A percentile compares a stretch with the other conserved stretches of the same genome.
Conservation (phyloP, 1,140 invertebrate genomes). For the Neodiprion virginianus region DNA sequence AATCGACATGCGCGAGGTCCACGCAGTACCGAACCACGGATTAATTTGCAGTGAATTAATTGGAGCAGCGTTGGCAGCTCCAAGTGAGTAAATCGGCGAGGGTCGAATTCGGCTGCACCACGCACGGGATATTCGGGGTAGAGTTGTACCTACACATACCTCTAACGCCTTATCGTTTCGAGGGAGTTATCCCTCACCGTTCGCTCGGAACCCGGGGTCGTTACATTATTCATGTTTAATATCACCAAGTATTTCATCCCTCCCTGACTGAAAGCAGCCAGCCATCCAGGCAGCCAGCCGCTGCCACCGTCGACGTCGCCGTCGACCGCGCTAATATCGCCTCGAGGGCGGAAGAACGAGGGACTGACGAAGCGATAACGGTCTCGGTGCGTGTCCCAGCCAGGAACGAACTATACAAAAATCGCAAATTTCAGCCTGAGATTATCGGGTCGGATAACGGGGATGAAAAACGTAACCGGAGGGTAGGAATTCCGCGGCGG, state of each 20-base stretch:
- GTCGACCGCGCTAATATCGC: conserved; percentile 40
- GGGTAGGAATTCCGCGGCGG: conserved; percentile 16
- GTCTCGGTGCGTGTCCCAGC: conserved; percentile 24
- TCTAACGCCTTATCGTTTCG: conserved; percentile 40
- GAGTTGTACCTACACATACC: not conserved
- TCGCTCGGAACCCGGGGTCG: conserved; percentile 31
- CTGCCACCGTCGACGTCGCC: conserved; percentile 30
- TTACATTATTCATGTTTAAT: conserved; percentile 61
- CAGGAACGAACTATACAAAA: conserved; percentile 14
- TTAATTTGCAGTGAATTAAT: too few relatives aligned
- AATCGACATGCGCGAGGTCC: too few relatives aligned
- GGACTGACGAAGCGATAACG: conserved; percentile 29
- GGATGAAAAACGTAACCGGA: too few relatives aligned
- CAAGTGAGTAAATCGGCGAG: too few relatives aligned
- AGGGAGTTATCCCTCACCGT: conserved; percentile 30
- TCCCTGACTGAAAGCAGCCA: conserved; percentile 43
- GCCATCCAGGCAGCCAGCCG: conserved; percentile 22
- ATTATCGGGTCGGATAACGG: too few relatives aligned
- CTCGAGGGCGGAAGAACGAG: conserved; percentile 29
- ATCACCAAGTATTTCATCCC: conserved; percentile 57
- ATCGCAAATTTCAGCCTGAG: too few relatives aligned
- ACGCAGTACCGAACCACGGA: too few relatives aligned
- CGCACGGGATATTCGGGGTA: not conserved
- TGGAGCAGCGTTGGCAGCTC: too few relatives aligned
- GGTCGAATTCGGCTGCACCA: not conserved